Conservation (phyloP, 1,140 invertebrate species). For the Papilio xuthus region DNA sequence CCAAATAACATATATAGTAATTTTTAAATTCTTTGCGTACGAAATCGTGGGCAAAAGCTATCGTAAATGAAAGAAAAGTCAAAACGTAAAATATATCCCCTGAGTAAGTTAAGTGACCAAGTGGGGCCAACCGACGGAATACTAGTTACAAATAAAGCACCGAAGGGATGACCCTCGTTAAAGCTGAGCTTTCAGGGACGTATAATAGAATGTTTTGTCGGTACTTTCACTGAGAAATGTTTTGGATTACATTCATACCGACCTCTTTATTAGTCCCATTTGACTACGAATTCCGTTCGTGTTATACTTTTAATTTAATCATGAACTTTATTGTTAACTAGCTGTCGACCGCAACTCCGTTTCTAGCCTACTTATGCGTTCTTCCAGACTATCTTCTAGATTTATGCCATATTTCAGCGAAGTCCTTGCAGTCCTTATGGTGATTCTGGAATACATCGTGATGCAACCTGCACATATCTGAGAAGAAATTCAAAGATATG, state of each 20-base stretch:
- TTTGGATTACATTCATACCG: slow-evolving; percentile 6
- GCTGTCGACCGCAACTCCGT: background rate
- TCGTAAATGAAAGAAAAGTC: background rate
- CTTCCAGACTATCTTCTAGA: no score
- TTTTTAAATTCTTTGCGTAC: no score
- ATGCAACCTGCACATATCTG: no score
- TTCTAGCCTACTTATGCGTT: no score
- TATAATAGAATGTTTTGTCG: slow-evolving; percentile 21
- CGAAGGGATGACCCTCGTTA: slow-evolving; percentile 17
- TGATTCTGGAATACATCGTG: no score
- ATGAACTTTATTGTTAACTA: background rate
- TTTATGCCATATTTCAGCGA: no score
- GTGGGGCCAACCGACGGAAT: slow-evolving; percentile 4
- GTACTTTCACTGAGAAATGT: slow-evolving; percentile 6
- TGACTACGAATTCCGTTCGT: background rate
- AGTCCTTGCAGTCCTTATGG: no score
- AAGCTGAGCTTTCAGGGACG: slow-evolving; percentile 16
- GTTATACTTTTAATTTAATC: background rate
- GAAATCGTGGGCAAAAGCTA: background rate
- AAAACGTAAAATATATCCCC: slow-evolving; percentile 20
- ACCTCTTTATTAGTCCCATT: slow-evolving; percentile 19
- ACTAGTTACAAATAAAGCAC: slow-evolving; percentile 21
- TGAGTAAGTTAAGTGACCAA: slow-evolving; percentile 9
- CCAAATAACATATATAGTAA: no score
- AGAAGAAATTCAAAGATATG: no score